These are phyloP conservation scores for Lacerta viridis DNA, from an alignment of 2,797 vertebrate genomes.

Conservation along the genomic window DNA sequence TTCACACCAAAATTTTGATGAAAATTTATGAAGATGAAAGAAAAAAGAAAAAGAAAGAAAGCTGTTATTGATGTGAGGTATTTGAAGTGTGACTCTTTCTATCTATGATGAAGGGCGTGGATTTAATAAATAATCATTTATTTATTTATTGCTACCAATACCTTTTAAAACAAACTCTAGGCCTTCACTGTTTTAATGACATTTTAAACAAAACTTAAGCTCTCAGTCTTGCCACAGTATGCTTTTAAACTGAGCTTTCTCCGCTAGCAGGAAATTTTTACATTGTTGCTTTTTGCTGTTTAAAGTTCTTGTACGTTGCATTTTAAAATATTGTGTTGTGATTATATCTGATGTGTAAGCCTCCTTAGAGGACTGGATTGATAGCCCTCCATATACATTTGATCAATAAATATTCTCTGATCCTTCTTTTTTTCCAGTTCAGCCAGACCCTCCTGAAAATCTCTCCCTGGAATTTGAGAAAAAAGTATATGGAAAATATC, in stretches of 20 bases:
- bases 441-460: conserved; percentile 91
- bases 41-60: no score
- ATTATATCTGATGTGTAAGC: not conserved
- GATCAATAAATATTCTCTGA: not conserved
- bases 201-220: not conserved
- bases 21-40: no score
- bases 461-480: conserved; percentile 81
- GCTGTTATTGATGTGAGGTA: not conserved
- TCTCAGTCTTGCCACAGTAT: not conserved
- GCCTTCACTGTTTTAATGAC: not conserved
- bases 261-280: not conserved
- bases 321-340: not conserved
- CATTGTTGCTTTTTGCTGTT: not conserved
- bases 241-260: not conserved
- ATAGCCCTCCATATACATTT: not conserved
- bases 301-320: no score
- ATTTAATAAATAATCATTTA: not conserved
- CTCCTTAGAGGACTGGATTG: not conserved
- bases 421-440: conserved; percentile 83
- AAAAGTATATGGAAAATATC: conserved; percentile 82
- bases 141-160: no score
- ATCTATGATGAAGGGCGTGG: not conserved
- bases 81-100: not conserved
- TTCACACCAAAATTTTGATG: no score
- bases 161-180: no score